Conservation (phyloP, 2,888 invertebrate species). For the Cotesia congregata region DNA sequence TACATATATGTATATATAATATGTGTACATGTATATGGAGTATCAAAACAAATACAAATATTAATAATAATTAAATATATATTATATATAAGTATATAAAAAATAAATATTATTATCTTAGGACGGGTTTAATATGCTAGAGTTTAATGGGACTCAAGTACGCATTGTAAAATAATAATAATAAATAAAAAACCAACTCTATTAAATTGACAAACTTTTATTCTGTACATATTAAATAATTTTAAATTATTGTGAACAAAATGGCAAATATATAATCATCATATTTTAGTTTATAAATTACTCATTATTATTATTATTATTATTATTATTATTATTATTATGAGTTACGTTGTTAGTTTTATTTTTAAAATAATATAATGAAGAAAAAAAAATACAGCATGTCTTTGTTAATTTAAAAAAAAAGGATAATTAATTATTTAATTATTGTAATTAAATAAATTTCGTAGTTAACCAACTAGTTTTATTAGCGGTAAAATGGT, state of each 20-base stretch:
- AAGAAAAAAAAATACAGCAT: slow-evolving; percentile 46
- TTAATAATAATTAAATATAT: slow-evolving; percentile 35
- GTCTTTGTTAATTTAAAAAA: slow-evolving; percentile 42
- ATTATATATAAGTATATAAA: not conserved
- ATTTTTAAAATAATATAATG: slow-evolving; percentile 47
- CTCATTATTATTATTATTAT: slow-evolving; percentile 27
- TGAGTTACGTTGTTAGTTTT: slow-evolving; percentile 47
- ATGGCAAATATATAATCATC: slow-evolving; percentile 32
- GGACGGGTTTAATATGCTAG: slow-evolving; percentile 37
- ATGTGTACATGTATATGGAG: not conserved
- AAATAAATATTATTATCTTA: slow-evolving; percentile 6
- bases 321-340: slow-evolving; percentile 53
- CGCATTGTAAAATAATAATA: slow-evolving; percentile 34
- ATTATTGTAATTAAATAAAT: no score
- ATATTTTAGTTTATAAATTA: slow-evolving; percentile 45
- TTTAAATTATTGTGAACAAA: slow-evolving; percentile 43
- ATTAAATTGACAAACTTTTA: not conserved
- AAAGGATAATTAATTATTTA: no score
- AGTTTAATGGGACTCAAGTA: slow-evolving; percentile 33
- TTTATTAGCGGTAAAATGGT: no score
- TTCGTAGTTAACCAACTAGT: no score
- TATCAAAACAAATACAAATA: slow-evolving; percentile 41
- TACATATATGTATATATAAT: not conserved
- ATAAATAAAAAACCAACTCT: slow-evolving; percentile 45
- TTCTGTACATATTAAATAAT: slow-evolving; percentile 60